phyloP scores from a whole-genome alignment of 2,113 vertebrate genomes.

The Neoarius graeffei region DNA sequence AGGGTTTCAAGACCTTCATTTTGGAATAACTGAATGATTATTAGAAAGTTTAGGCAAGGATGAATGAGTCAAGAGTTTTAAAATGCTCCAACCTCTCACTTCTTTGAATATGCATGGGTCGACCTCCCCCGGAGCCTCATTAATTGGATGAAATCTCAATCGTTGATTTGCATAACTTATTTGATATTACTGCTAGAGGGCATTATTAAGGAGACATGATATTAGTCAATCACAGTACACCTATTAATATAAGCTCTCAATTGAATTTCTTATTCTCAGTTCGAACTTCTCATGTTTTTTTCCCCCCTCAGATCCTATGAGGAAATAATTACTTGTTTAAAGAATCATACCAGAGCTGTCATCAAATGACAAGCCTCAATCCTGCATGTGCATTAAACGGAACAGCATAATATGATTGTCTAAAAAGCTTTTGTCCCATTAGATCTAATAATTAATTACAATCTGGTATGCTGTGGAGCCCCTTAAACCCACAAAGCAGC shows the following conservation, averaged over 20 bases:
- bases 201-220: slow-evolving; percentile 54
- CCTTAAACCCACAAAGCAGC: slow-evolving; percentile 19
- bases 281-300: slow-evolving; percentile 35
- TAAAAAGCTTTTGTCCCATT: slow-evolving; percentile 30
- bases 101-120: slow-evolving; percentile 39
- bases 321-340: slow-evolving; percentile 1
- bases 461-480: slow-evolving; percentile 24
- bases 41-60: slow-evolving; percentile 38
- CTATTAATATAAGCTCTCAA: slow-evolving; percentile 48
- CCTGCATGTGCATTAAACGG: not conserved
- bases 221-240: slow-evolving; percentile 50
- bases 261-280: slow-evolving; percentile 56
- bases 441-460: slow-evolving; percentile 51
- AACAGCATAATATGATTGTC: slow-evolving; percentile 23
- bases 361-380: slow-evolving; percentile 15
- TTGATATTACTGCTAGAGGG: slow-evolving; percentile 55
- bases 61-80: slow-evolving; percentile 19
- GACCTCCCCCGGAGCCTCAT: slow-evolving; percentile 52
- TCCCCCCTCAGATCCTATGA: not conserved
- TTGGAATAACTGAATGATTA: not conserved
- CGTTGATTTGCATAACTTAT: slow-evolving; percentile 56
- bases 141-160: slow-evolving; percentile 60
- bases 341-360: not conserved
- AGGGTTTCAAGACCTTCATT: not conserved
- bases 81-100: slow-evolving; percentile 39